phyloP scores from a whole-genome alignment of 23 tunicate genomes.

The Ascidia mentula region DNA sequence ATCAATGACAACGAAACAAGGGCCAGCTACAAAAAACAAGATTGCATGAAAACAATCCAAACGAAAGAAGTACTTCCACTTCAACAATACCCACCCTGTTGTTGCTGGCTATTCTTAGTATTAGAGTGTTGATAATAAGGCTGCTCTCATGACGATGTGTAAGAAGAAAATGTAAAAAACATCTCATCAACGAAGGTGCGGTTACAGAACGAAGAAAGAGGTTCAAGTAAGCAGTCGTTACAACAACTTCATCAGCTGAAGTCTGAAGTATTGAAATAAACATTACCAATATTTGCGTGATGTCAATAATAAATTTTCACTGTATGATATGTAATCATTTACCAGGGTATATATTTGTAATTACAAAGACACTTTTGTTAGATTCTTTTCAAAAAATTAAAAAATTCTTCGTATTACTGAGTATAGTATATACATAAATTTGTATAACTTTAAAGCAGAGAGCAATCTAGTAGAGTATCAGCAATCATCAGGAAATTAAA shows the following conservation, averaged over 20 bases:
- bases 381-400: too few relatives aligned
- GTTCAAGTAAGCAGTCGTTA: slow-evolving; percentile 93
- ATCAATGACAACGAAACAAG: slow-evolving; percentile 79
- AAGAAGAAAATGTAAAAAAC: slow-evolving; percentile 78
- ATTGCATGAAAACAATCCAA: background rate
- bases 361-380: too few relatives aligned
- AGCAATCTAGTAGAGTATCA: too few relatives aligned
- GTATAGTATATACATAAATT: too few relatives aligned
- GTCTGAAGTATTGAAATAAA: slow-evolving; percentile 34
- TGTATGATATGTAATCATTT: too few relatives aligned
- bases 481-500: too few relatives aligned
- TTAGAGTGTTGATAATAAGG: slow-evolving; percentile 86
- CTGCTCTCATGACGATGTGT: slow-evolving; percentile 87
- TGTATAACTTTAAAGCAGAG: too few relatives aligned
- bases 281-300: too few relatives aligned
- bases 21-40: slow-evolving; percentile 60
- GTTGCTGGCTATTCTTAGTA: slow-evolving; percentile 87
- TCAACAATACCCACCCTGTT: slow-evolving; percentile 48
- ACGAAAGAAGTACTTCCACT: background rate
- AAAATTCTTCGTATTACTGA: too few relatives aligned
- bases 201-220: slow-evolving; percentile 91
- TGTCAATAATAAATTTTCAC: too few relatives aligned
- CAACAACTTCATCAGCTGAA: slow-evolving; percentile 87
- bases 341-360: too few relatives aligned
- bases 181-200: slow-evolving; percentile 70